These are phyloP conservation scores for Alviniconcha strummeri DNA, from an alignment of 2,888 invertebrate genomes.

Conservation along the genomic window DNA sequence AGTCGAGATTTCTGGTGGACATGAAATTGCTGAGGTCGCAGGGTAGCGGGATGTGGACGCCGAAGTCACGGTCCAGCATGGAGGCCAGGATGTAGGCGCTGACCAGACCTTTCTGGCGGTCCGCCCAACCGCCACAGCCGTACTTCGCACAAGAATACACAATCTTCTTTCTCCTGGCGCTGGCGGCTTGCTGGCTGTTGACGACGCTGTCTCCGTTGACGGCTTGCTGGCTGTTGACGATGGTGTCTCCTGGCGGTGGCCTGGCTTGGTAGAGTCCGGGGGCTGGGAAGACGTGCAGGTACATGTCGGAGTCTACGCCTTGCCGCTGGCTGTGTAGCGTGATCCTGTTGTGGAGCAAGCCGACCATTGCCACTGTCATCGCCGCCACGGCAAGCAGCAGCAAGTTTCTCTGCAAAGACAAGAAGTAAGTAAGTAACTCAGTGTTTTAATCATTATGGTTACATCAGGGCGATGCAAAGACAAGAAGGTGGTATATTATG, in stretches of 20 bases:
- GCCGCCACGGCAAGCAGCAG: not conserved
- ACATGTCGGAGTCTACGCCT: too few species aligned
- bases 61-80: slow-evolving; percentile 38
- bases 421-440: not conserved
- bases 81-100: slow-evolving; percentile 39
- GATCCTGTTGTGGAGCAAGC: not conserved
- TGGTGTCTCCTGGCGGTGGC: not conserved
- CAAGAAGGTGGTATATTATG: too few species aligned
- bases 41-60: slow-evolving; percentile 38
- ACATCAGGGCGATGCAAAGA: not conserved
- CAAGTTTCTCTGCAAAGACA: not conserved
- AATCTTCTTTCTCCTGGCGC: not conserved
- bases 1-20: slow-evolving; percentile 10
- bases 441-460: not conserved
- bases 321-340: too few species aligned
- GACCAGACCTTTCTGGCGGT: slow-evolving; percentile 44
- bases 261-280: not conserved
- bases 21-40: slow-evolving; percentile 38
- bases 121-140: slow-evolving; percentile 45
- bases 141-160: slow-evolving; percentile 2
- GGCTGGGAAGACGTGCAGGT: too few species aligned
- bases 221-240: too few species aligned
- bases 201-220: too few species aligned
- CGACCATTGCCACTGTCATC: not conserved
- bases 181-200: too few species aligned